These are phyloP conservation scores for Hylaeus volcanicus DNA, from an alignment of 1,140 invertebrate genomes.

Conservation along the genomic window DNA sequence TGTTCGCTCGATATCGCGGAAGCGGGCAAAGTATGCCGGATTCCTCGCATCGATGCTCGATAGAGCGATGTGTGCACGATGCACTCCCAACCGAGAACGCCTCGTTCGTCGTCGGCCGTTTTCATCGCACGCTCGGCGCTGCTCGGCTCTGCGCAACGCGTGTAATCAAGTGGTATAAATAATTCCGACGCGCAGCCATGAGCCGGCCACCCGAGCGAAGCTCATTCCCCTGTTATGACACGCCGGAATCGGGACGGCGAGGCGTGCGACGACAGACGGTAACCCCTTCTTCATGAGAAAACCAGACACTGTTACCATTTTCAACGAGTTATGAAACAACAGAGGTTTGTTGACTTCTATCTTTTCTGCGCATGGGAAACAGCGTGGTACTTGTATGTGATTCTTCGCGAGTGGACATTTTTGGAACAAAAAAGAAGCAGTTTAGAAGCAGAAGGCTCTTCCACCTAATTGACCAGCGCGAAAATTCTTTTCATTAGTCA, in stretches of 20 bases:
- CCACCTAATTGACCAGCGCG: too few relatives aligned
- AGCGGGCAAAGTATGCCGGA: slow-evolving; percentile 31
- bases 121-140: slow-evolving; percentile 63
- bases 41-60: slow-evolving; percentile 51
- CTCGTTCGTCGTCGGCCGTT: slow-evolving; percentile 60
- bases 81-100: not conserved
- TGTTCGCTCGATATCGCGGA: slow-evolving; percentile 46
- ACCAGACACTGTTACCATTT: too few relatives aligned
- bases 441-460: too few relatives aligned
- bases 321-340: too few relatives aligned
- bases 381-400: too few relatives aligned
- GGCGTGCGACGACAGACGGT: slow-evolving; percentile 7
- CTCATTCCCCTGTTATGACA: slow-evolving; percentile 74
- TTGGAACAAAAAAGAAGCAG: too few relatives aligned
- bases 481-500: too few relatives aligned
- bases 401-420: too few relatives aligned
- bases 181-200: slow-evolving; percentile 75
- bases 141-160: slow-evolving; percentile 62
- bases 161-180: slow-evolving; percentile 78
- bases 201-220: slow-evolving; percentile 60
- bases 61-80: slow-evolving; percentile 35
- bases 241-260: slow-evolving; percentile 63
- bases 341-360: too few relatives aligned
- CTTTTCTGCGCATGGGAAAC: too few relatives aligned
- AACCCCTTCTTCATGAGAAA: slow-evolving; percentile 12